Base-by-base conservation (phyloP, 64 coral and sea anemone species). In the Catalaphyllia jardinei region DNA sequence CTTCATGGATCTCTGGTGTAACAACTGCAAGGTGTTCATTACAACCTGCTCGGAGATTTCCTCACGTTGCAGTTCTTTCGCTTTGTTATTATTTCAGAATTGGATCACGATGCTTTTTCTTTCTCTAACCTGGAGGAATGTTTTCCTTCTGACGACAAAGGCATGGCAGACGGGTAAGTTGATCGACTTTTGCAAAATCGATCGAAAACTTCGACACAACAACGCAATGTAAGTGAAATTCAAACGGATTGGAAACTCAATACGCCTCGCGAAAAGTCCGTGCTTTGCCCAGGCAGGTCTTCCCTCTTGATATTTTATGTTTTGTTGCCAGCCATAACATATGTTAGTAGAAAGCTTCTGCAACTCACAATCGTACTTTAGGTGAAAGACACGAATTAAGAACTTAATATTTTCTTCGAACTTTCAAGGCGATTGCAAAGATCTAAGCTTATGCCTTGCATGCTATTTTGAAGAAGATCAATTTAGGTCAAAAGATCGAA, bases 151-250 rank as follows among this genome's bases (percentile, higher is more conserved):
- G 81, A 85, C n/a, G 81, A 71, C 25, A 38, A 27, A 51, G 81
- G 62, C 81, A 65, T 85, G 22, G 22, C 20, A 4, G 63, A 71
- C 67, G 81, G 81, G 81, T 85, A 85, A 85, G 81, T 4, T 46
- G 33, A 28, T 71, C 25, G 30, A 22, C n/a, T 35, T 35, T 85
- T 71, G 31, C 62, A 31, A 71, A 69, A 38, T 85, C 63, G 24
- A n/a, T 64, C 5, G 5, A 51, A 4, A 42, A 17, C 11, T 77
- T 77, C 49, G 22, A 10, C 79, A 39, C 60, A 69, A 69, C 20
- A 27, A 69, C 65, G 22, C 22, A 22, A n/a, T 69, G 10, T 25
- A 24, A 14, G 15, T 10, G 35, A 50, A 50, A 50, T 51, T 50
- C 19, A 76, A 24, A 18, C 39, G 1, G 39, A 50, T 50, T 19